These are phyloP conservation scores for Plectrocnemia conspersa DNA, from an alignment of 1,140 invertebrate genomes.

Conservation along the genomic window DNA sequence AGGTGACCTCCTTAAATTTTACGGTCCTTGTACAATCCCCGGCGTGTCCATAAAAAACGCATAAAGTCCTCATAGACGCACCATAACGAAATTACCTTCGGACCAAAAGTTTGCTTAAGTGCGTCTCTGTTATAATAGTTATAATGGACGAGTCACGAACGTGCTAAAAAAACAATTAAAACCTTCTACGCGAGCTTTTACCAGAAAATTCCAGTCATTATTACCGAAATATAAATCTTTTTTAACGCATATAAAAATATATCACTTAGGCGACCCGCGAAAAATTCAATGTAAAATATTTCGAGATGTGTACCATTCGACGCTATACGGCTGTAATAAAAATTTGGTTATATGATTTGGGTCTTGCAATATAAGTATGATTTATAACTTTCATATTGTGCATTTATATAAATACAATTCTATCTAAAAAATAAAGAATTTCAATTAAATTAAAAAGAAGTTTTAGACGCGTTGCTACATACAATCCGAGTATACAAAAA, in stretches of 20 bases:
- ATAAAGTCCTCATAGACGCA: conserved; percentile 6
- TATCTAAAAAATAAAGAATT: too few species aligned
- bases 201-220: neutral
- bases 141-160: neutral
- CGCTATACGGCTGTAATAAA: too few species aligned
- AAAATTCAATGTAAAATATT: too few species aligned
- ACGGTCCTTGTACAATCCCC: neutral
- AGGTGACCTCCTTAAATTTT: neutral
- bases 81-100: neutral
- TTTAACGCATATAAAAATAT: conserved; percentile 8
- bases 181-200: neutral
- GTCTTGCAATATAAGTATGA: too few species aligned
- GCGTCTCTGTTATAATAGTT: neutral
- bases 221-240: conserved; percentile 1
- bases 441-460: too few species aligned
- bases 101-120: neutral
- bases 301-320: too few species aligned
- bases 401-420: too few species aligned
- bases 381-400: too few species aligned
- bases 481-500: too few species aligned
- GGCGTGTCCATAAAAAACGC: neutral
- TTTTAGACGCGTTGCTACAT: too few species aligned
- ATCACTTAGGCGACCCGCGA: neutral
- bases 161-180: neutral
- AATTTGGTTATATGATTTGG: too few species aligned